Conservation (phyloP, 2,113 vertebrate genomes). For the Takifugu flavidus region DNA sequence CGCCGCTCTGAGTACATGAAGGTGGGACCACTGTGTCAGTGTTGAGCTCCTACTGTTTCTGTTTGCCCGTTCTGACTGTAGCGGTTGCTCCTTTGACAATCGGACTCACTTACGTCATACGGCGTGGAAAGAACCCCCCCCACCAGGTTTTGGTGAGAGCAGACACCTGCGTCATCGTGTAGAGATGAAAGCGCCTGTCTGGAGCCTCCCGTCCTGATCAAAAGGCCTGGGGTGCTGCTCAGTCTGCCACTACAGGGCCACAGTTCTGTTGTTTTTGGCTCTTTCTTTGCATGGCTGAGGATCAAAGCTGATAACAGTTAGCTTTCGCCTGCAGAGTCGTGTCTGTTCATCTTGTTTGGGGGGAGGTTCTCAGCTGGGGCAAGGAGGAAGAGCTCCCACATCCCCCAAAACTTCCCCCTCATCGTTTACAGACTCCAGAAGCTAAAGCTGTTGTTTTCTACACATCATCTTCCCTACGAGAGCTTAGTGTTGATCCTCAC, state of each 20-base stretch:
- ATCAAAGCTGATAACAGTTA: slow-evolving; percentile 81
- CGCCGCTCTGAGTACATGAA: slow-evolving; percentile 81
- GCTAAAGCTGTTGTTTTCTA: slow-evolving; percentile 68
- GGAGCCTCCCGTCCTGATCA: slow-evolving; percentile 71
- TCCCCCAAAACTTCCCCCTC: slow-evolving; percentile 52
- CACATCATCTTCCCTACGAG: slow-evolving; percentile 70
- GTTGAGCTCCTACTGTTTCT: slow-evolving; percentile 4
- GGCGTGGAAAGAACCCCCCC: slow-evolving; percentile 29
- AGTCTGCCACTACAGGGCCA: slow-evolving; percentile 53
- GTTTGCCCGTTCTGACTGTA: slow-evolving; percentile 25
- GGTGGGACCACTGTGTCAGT: slow-evolving; percentile 48
- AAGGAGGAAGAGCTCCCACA: slow-evolving; percentile 59
- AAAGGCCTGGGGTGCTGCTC: slow-evolving; percentile 73
- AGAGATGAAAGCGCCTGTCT: slow-evolving; percentile 70
- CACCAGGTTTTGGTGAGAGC: slow-evolving; percentile 56
- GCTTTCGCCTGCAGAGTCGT: slow-evolving; percentile 76
- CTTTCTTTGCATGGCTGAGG: slow-evolving; percentile 68
- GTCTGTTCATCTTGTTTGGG: slow-evolving; percentile 70
- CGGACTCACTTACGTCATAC: slow-evolving; percentile 30
- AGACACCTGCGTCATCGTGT: slow-evolving; percentile 67
- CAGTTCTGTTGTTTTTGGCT: slow-evolving; percentile 62
- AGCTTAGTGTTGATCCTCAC: slow-evolving; percentile 60
- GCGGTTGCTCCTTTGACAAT: slow-evolving; percentile 19
- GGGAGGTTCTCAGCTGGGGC: slow-evolving; percentile 70
- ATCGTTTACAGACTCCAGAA: slow-evolving; percentile 59